These are phyloP conservation scores for Pelusios castaneus DNA, from an alignment of 2,113 vertebrate genomes.

Conservation along the genomic window DNA sequence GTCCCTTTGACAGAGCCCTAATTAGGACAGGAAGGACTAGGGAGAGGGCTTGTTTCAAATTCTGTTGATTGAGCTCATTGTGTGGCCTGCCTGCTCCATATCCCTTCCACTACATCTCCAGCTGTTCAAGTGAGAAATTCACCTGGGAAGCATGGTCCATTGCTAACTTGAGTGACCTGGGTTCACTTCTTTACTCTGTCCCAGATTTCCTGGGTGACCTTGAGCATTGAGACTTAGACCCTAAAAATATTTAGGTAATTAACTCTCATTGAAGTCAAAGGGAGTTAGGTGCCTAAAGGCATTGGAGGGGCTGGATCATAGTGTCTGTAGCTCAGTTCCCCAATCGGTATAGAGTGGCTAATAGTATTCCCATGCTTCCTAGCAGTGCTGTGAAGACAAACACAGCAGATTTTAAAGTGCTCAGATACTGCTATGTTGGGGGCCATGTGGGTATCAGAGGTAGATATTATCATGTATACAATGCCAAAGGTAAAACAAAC, in stretches of 20 bases:
- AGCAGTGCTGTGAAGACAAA: background rate
- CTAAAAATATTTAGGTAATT: background rate
- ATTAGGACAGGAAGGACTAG: background rate
- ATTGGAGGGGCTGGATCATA: background rate
- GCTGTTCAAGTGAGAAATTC: background rate
- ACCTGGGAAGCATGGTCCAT: background rate
- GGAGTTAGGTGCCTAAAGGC: background rate
- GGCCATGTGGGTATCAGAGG: background rate
- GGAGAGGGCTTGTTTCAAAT: accelerated
- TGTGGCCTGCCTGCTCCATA: background rate
- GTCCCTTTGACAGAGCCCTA: background rate
- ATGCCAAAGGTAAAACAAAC: background rate
- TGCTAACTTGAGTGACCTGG: background rate
- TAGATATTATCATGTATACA: background rate
- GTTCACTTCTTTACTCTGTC: background rate
- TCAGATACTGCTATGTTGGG: background rate
- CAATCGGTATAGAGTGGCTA: background rate
- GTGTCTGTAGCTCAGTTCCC: background rate
- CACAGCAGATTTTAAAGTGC: background rate
- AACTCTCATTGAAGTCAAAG: background rate
- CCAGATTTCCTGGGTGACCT: background rate
- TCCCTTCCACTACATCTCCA: background rate
- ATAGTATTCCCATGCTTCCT: background rate
- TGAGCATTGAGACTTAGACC: background rate
- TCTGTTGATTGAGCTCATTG: background rate